Percentiles rank a stretch among this genome's conserved stretches.
Conservation (phyloP, 2,888 invertebrate species). For the Apamea anceps region DNA sequence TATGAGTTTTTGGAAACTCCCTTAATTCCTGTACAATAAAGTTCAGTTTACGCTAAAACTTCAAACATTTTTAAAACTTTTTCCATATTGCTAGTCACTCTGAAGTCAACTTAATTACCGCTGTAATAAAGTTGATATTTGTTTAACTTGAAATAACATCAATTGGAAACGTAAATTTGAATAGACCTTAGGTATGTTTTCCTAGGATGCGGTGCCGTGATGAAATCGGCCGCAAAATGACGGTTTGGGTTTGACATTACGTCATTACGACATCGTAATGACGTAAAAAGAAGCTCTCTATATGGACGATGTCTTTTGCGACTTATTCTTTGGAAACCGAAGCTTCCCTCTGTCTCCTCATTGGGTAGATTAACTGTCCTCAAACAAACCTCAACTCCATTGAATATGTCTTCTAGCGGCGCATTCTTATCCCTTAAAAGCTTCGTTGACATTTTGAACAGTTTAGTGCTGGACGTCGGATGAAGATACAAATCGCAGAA, state of each 20-base stretch:
- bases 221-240: background rate
- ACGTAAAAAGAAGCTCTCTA: background rate
- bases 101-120: too few relatives aligned
- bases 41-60: too few relatives aligned
- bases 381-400: slow-evolving; percentile 90
- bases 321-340: background rate
- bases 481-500: slow-evolving; percentile 94
- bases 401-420: slow-evolving; percentile 90
- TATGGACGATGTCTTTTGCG: background rate
- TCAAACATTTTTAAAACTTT: too few relatives aligned
- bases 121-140: too few relatives aligned
- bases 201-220: background rate
- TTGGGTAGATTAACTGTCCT: background rate
- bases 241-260: background rate
- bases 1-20: too few relatives aligned
- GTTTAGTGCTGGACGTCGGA: slow-evolving; percentile 93
- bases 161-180: too few relatives aligned
- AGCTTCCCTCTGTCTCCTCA: background rate
- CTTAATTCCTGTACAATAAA: too few relatives aligned
- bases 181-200: background rate
- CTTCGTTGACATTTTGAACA: slow-evolving; percentile 93
- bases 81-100: too few relatives aligned
- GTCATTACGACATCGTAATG: too few relatives aligned
- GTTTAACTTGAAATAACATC: too few relatives aligned
- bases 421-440: slow-evolving; percentile 92